Percentiles rank a stretch among this genome's conserved stretches.
These are phyloP conservation scores for Thamnophis sirtalis DNA, from an alignment of 2,113 vertebrate genomes.

Conservation along the genomic window DNA sequence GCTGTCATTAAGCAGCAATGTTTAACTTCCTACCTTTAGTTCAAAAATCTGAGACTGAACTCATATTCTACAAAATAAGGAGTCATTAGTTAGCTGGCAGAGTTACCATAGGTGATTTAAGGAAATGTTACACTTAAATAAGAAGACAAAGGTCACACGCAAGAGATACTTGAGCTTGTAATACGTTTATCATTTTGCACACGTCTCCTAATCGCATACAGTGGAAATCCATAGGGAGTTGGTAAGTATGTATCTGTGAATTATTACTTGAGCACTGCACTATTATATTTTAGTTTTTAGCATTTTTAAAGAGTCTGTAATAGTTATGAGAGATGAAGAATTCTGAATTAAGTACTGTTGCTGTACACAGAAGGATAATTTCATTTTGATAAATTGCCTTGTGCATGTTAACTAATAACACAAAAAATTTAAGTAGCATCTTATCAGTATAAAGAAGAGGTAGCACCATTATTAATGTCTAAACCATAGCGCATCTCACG, in stretches of 20 bases:
- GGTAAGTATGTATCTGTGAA: conserved; percentile 81
- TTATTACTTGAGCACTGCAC: conserved; percentile 88
- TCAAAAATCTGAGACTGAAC: conserved; percentile 20
- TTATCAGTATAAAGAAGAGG: conserved; percentile 84
- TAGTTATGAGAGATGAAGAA: conserved; percentile 93
- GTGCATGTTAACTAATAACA: conserved; percentile 96
- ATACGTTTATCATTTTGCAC: conserved; percentile 59
- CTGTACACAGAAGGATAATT: conserved; percentile 99
- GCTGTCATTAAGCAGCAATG: conserved; percentile 14
- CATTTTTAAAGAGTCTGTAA: conserved; percentile 97
- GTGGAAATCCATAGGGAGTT: conserved; percentile 74
- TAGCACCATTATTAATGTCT: conserved; percentile 99
- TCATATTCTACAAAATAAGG: not conserved
- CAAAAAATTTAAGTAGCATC: conserved; percentile 89
- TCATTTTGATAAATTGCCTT: conserved; percentile 96
- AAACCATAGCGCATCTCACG: conserved; percentile 93
- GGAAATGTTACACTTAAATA: conserved; percentile 64
- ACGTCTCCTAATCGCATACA: conserved; percentile 56
- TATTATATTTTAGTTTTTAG: conserved; percentile 90
- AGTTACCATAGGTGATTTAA: conserved; percentile 62
- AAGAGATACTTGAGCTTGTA: conserved; percentile 49
- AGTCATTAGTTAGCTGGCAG: conserved; percentile 37
- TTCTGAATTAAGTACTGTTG: conserved; percentile 90
- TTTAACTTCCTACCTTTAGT: not conserved
- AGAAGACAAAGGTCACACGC: conserved; percentile 72